Evolutionary conservation across 64 coral and sea anemone species (phyloP).

Genomic region (Trachythela sp.): DNA sequence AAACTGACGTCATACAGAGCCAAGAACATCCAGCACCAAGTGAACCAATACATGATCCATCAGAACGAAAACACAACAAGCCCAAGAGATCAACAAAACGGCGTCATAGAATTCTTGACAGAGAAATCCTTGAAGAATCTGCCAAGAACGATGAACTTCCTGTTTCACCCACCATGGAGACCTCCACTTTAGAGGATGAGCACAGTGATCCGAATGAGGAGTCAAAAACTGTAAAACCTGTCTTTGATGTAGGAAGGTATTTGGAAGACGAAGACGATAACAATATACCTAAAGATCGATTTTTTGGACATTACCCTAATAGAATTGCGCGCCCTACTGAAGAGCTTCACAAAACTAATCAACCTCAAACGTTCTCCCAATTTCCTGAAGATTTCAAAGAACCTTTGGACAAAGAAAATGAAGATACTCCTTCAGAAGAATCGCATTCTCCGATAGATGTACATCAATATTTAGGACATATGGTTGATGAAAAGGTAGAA

Average conservation of each 20-base stretch:
- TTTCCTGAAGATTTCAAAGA: neutral
- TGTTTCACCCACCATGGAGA: neutral
- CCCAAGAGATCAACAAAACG: neutral
- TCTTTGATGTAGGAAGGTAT: neutral
- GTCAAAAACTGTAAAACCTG: neutral
- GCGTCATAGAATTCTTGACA: neutral
- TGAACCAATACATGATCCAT: neutral
- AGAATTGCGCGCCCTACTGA: neutral
- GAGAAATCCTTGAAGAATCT: neutral
- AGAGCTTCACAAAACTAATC: neutral
- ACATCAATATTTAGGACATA: neutral
- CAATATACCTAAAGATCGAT: neutral
- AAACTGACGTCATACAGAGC: neutral
- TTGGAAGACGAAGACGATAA: neutral
- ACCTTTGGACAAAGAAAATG: neutral
- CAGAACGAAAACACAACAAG: neutral
- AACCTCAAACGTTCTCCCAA: neutral
- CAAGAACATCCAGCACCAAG: neutral
- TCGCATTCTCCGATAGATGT: neutral
- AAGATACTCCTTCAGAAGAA: neutral
- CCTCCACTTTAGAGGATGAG: neutral
- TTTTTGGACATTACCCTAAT: neutral
- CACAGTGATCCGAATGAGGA: neutral
- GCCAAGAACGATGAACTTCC: neutral
- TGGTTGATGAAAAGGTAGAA: neutral